Conservation (phyloP, 2,888 invertebrate species). For the Tetragonisca angustula region DNA sequence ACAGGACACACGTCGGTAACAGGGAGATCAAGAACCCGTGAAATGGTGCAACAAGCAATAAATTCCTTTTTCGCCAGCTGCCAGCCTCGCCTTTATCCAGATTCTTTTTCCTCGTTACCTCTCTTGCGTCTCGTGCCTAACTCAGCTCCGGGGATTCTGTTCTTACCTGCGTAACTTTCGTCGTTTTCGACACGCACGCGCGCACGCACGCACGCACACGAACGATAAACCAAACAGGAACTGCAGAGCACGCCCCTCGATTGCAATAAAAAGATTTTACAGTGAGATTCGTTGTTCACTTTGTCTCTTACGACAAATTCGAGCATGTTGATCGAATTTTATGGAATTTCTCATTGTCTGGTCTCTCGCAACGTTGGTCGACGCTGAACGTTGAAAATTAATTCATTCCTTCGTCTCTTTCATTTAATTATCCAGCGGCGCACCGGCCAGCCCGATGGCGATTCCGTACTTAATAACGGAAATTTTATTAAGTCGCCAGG, state of each 20-base stretch:
- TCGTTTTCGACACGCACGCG: slow-evolving; percentile 58
- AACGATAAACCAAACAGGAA: slow-evolving; percentile 52
- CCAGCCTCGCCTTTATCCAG: slow-evolving; percentile 48
- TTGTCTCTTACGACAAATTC: background rate
- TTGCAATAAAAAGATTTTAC: slow-evolving; percentile 6
- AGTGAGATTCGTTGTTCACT: slow-evolving; percentile 4
- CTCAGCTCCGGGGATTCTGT: slow-evolving; percentile 66
- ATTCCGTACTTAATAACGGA: background rate
- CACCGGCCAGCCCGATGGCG: background rate
- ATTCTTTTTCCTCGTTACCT: slow-evolving; percentile 13
- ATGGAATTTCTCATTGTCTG: too few species aligned
- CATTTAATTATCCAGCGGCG: background rate
- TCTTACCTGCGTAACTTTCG: slow-evolving; percentile 73
- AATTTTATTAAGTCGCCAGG: background rate
- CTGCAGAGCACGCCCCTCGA: slow-evolving; percentile 38
- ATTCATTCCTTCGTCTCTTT: background rate
- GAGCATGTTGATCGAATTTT: background rate
- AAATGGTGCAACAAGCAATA: slow-evolving; percentile 80
- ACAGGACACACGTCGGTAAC: slow-evolving; percentile 55
- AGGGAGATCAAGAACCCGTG: slow-evolving; percentile 79
- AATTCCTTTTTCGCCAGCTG: slow-evolving; percentile 81
- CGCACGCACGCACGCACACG: slow-evolving; percentile 46
- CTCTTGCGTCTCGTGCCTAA: background rate
- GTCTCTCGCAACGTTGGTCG: too few species aligned
- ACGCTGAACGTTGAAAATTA: background rate